Conservation (phyloP, 2,888 invertebrate species). For the Drosophila mercatorum region DNA sequence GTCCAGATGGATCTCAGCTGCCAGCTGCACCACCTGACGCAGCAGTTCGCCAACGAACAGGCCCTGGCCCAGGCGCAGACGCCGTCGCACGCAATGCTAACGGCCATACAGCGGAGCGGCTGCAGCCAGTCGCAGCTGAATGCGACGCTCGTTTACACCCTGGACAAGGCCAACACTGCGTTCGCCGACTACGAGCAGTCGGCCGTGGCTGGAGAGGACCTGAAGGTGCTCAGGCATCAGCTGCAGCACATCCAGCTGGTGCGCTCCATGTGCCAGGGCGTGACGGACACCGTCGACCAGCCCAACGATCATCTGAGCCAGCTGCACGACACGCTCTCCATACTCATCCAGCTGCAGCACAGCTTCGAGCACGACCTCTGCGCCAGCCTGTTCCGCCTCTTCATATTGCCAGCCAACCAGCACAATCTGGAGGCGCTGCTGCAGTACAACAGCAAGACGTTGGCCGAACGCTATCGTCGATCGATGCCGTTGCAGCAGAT, state of each 20-base stretch:
- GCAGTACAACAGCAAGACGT: slow-evolving; percentile 15
- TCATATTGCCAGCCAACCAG: slow-evolving; percentile 47
- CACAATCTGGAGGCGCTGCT: slow-evolving; percentile 41
- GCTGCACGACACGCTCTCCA: slow-evolving; percentile 37
- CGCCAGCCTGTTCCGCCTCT: slow-evolving; percentile 44
- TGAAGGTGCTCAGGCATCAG: slow-evolving; percentile 62
- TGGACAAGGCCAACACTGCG: slow-evolving; percentile 51
- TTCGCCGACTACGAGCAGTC: slow-evolving; percentile 63
- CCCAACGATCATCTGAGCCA: slow-evolving; percentile 35
- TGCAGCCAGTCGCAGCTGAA: slow-evolving; percentile 44
- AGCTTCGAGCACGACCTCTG: slow-evolving; percentile 56
- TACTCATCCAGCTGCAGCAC: slow-evolving; percentile 44
- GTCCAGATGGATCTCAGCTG: slow-evolving; percentile 73
- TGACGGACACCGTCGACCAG: slow-evolving; percentile 28
- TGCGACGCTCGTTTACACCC: slow-evolving; percentile 48
- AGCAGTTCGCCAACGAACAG: slow-evolving; percentile 36
- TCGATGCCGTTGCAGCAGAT: neutral
- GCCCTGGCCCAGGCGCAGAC: slow-evolving; percentile 22
- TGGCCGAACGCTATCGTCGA: slow-evolving; percentile 37
- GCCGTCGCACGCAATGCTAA: slow-evolving; percentile 35
- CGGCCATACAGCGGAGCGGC: slow-evolving; percentile 30
- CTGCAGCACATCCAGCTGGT: slow-evolving; percentile 67
- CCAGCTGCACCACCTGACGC: slow-evolving; percentile 51
- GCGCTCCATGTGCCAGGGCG: slow-evolving; percentile 52
- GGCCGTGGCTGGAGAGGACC: slow-evolving; percentile 40